Conservation (phyloP, 2,888 invertebrate genomes). For the Orthosia incerta region DNA sequence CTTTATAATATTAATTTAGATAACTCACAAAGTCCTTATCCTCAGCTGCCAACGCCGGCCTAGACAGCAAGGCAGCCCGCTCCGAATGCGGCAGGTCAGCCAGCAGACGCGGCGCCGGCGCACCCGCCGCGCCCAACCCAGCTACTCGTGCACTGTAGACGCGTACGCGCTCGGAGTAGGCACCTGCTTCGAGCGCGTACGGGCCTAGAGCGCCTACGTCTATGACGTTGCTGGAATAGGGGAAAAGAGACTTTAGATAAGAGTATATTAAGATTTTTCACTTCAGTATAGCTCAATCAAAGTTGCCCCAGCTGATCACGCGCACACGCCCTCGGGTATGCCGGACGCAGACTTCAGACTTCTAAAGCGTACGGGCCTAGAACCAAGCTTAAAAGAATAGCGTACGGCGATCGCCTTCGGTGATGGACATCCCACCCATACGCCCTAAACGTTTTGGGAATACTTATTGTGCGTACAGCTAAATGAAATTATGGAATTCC, state of each 20-base stretch:
- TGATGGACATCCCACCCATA: too few relatives aligned
- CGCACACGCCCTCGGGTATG: constrained; percentile 96
- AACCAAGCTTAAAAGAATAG: constrained; percentile 80
- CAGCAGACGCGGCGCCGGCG: constrained; percentile 90
- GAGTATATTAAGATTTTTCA: neutral
- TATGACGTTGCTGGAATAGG: constrained; percentile 94
- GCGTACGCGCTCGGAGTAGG: constrained; percentile 95
- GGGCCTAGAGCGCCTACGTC: constrained; percentile 98
- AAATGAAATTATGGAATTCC: too few relatives aligned
- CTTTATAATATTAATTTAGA: too few relatives aligned
- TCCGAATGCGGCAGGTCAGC: constrained; percentile 95
- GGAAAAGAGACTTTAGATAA: neutral
- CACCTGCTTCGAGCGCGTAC: constrained; percentile 96
- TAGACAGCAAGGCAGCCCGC: constrained; percentile 89
- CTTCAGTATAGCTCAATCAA: too few relatives aligned
- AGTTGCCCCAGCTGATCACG: constrained; percentile 80
- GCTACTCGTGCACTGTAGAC: constrained; percentile 90
- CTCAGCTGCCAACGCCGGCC: constrained; percentile 91
- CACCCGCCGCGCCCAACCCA: constrained; percentile 77
- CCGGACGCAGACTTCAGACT: too few relatives aligned
- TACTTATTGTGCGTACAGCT: too few relatives aligned
- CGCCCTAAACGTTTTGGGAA: too few relatives aligned
- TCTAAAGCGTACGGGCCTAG: constrained; percentile 97
- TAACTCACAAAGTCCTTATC: constrained; percentile 94
- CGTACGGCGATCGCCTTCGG: too few relatives aligned